Evolutionary conservation across 2,113 vertebrate genomes (phyloP), one percentile per base, ranked within the genome.

Genomic region (Sitta europaea): DNA sequence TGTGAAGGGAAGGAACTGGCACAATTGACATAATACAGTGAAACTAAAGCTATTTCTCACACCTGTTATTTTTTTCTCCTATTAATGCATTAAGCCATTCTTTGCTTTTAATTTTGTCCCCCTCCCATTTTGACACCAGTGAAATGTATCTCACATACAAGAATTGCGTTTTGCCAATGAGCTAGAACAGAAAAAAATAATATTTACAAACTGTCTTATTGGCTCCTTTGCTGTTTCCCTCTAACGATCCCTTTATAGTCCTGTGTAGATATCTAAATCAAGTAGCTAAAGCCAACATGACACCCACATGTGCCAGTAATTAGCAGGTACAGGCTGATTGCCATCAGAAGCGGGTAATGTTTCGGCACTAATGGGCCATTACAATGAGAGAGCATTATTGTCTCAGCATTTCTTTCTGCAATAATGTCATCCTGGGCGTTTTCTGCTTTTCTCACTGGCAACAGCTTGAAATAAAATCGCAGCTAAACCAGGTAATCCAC

Each of bases 291-390:
- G 74, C 47, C 78, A 79, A 40, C 9, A 27, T 48, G 90, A 86
- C 54, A 79, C 47, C 54, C 33, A 1, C 35, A 43, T 33, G 59
- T 70, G 48, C 2, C 2, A 89, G 58, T 45, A 92, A 95, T 95
- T 96, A 95, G 88, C 71, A 92, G 73, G 51, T 88, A 51, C 25
- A 42, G 36, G n/a, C 47, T 55, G 77, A 92, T 91, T 95, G 72
- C 66, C 58, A 24, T 62, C 70, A 68, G 63, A 53, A 88, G 25
- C 2, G 40, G 86, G 84, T 86, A 80, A 91, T 92, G 70, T 82
- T 90, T 88, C 4, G 2, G 71, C 81, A 53, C 80, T 94, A 86
- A 95, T 90, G 76, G 80, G 36, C 62, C 62, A 59, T 94, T 94
- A 55, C 58, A 54, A 3, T 3, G 61, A 67, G 58, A 18, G 42